Base-by-base conservation (phyloP, 2,113 vertebrate species). In the Indri indri region DNA sequence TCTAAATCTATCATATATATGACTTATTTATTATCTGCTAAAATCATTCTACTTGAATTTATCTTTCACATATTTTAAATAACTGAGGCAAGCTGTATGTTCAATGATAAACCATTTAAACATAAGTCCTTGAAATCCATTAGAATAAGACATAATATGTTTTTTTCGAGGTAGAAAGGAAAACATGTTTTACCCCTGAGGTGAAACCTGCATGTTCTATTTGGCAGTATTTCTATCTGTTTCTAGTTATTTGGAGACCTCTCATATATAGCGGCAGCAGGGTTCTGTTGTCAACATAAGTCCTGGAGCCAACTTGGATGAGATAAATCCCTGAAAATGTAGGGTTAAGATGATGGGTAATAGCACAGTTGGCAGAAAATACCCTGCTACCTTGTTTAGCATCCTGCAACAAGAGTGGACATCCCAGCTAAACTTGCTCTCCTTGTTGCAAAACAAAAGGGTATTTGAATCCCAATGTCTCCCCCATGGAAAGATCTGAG, bases 261-360 rank as follows among this genome's bases (percentile, higher is more conserved):
- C 59, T 84, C 65, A 47, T 37, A 23, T 23, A 81, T 0, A 50
- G 16, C 17, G 54, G 45, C 30, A 34, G 45, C 25, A 20, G 68
- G 71, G 6, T 87, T 92, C 91, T 94, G 30, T 89, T 91, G 61
- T 96, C 71, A 94, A 32, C 92, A 88, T 63, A 76, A 93, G 5
- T 47, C 65, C 79, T 68, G 66, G 34, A 82, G 71, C 34, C 90
- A 77, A 45, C 12, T 54, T 87, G 63, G 79, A 95, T 83, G 88
- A 76, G 66, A 73, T 5, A 4, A 68, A n/a, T 70, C 95, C 32
- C 45, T 34, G 3, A 70, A 82, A 65, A 32, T 37, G 25, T 17
- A 61, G 45, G 40, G 79, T 66, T 66, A 93, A 52, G 25, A 59
- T 4, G 52, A 5, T 10, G 14, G 34, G 17, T 23, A 42, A 34